Evolutionary conservation across 2,888 invertebrate species (phyloP), one percentile per base, ranked within the genome.

Genomic region (Vanessa cardui): DNA sequence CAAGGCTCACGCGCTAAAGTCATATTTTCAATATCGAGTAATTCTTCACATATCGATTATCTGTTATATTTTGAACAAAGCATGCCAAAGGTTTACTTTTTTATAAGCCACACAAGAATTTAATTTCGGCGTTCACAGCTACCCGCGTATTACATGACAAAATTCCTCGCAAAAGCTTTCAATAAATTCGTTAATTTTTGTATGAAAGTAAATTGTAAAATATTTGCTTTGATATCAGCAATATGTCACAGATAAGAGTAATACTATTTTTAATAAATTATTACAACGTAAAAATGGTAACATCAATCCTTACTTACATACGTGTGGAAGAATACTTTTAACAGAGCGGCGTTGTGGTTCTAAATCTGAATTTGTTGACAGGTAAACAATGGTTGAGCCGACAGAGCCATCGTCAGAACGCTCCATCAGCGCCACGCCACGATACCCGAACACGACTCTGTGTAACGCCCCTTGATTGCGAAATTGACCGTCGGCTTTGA

Each of bases 401-500:
- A 62, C 71, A 62, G 58, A 50, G 77, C 77, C 78, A 77, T 77
- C 73, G 78, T 74, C 75, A 78, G 78, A 77, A 83, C 80, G 83
- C 81, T 80, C 84, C 85, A 84, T 89, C 83, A 88, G 81, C 79
- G 74, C 75, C 74, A 77, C 67, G 75, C 73, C 58, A 64, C 73
- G 74, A 65, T 67, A 62, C 77, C 59, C 70, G 72, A 73, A 77
- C 74, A 81, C 77, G 77, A 76, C 75, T 72, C 71, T 74, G 74
- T 68, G 71, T 77, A 76, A 74, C 80, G 78, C 79, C 81, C 71
- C 70, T 70, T 74, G 72, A 74, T 74, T 70, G 72, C 70, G 56
- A 67, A 68, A 71, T 69, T 70, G 72, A 86, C 85, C 84, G 84
- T 79, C 86, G 84, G 85, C 86, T 85, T 85, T 85, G 85, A 86